Base-by-base conservation (phyloP, 2,888 invertebrate genomes). In the Creontiades dilutus region DNA sequence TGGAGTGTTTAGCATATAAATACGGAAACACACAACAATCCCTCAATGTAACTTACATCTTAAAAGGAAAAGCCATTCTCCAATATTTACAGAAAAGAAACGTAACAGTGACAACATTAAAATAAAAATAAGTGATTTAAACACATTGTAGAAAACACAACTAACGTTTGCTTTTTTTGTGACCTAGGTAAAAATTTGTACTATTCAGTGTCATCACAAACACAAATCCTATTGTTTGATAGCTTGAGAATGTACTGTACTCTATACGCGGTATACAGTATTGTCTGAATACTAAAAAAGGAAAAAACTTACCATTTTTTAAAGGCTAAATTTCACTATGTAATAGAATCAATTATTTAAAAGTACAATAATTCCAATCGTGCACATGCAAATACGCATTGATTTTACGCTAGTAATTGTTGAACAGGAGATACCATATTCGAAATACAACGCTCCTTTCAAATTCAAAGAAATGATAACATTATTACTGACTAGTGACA, bases 401-500 rank as follows among this genome's bases (percentile, higher is more conserved):
- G 37, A 37, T 16, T 52, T 57, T 57, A 57, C 57, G n/a, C 1
- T 16, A 16, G 14, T 57, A 7, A 37, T 37, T 37, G 37, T 37
- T 37, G 7, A 4, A 37, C 2, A 37, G 37, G 2, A 7, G 11
- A 52, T 16, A 0, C 23, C 68, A 23, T 4, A 11, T 68, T 68
- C 23, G 23, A 61, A 68, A 68, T 68, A 68, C 23, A 23, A 23
- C 0, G 7, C n/a, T 9, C 68, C 68, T 23, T 23, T 57, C 2
- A 37, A 37, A 37, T 37, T 16, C 23, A 61, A 61, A 68, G 19
- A 23, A 23, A 12, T 27, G 78, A 46, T 78, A 46, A 13, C 78
- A 78, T 78, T 46, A 37, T 46, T 14, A 47, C 47, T 78, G 78
- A 78, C 78, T 78, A 78, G 78, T 78, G 78, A 78, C 37, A 78